phyloP scores from a whole-genome alignment of 2,888 invertebrate genomes.

The Caenorhabditis sp. region DNA sequence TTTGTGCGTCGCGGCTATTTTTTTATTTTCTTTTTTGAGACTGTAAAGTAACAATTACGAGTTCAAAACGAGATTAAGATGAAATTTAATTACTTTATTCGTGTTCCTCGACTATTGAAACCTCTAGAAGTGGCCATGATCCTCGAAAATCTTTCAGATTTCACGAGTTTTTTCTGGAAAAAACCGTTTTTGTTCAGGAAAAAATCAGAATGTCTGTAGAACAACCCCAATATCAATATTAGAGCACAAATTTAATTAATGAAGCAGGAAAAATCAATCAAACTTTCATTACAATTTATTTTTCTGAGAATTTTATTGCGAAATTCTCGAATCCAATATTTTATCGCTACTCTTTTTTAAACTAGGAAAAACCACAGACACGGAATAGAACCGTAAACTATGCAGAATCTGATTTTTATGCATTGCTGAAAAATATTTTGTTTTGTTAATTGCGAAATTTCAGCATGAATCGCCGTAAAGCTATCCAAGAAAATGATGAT shows the following conservation, averaged over 20 bases:
- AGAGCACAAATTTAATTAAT: no score
- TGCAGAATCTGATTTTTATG: no score
- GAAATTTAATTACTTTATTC: neutral
- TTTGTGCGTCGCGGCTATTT: conserved; percentile 18
- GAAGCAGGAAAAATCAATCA: neutral
- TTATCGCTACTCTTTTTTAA: neutral
- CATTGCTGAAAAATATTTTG: no score
- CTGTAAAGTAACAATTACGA: neutral
- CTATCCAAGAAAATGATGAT: conserved; percentile 6
- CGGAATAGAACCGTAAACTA: no score
- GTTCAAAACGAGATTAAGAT: neutral
- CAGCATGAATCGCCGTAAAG: conserved; percentile 9
- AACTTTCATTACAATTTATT: neutral
- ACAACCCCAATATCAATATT: neutral
- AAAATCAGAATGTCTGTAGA: neutral
- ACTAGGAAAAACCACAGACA: no score
- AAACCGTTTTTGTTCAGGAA: neutral
- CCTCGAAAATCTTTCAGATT: neutral
- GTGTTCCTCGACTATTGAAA: neutral
- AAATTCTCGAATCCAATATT: neutral
- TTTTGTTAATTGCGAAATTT: neutral
- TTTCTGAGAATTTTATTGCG: neutral
- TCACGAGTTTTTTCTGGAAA: neutral
- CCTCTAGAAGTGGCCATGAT: neutral
- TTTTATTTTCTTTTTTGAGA: neutral